phyloP scores from a whole-genome alignment of 1,140 invertebrate species.

The Chlorops oryzae region DNA sequence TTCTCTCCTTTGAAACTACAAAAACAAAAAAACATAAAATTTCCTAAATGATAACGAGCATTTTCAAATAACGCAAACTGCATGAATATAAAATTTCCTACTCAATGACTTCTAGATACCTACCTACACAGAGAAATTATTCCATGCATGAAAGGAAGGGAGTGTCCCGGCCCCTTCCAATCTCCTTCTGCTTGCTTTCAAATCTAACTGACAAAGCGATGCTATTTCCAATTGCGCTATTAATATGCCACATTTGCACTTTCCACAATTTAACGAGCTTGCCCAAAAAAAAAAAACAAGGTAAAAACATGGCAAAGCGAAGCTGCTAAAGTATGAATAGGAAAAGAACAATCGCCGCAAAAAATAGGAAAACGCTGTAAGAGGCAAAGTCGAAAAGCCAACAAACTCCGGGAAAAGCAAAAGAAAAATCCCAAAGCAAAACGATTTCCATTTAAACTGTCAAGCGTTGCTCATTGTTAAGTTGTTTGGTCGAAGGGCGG shows the following conservation, averaged over 20 bases:
- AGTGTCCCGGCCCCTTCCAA: no score
- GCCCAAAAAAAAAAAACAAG: slow-evolving; percentile 8
- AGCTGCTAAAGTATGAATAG: neutral
- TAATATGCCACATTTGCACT: slow-evolving; percentile 48
- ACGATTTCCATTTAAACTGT: slow-evolving; percentile 48
- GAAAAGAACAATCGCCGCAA: slow-evolving; percentile 4
- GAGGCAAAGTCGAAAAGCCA: slow-evolving; percentile 23
- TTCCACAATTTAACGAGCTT: slow-evolving; percentile 20
- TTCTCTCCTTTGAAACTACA: no score
- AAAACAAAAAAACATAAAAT: no score
- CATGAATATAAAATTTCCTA: no score
- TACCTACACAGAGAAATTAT: no score
- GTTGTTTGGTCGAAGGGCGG: no score
- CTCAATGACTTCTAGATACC: no score
- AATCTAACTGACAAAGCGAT: slow-evolving; percentile 41
- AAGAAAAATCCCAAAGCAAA: slow-evolving; percentile 47
- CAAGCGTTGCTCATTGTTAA: slow-evolving; percentile 9
- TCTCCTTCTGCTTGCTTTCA: no score
- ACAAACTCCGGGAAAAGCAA: slow-evolving; percentile 44
- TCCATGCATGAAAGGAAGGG: no score
- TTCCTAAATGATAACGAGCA: no score
- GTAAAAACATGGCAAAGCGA: slow-evolving; percentile 5
- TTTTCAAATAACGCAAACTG: no score
- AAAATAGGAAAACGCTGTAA: slow-evolving; percentile 3
- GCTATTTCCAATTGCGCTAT: slow-evolving; percentile 46